A percentile compares a stretch with the other conserved stretches of the same genome.
Conservation (phyloP, 2,113 vertebrate genomes). For the Trachemys scripta region DNA sequence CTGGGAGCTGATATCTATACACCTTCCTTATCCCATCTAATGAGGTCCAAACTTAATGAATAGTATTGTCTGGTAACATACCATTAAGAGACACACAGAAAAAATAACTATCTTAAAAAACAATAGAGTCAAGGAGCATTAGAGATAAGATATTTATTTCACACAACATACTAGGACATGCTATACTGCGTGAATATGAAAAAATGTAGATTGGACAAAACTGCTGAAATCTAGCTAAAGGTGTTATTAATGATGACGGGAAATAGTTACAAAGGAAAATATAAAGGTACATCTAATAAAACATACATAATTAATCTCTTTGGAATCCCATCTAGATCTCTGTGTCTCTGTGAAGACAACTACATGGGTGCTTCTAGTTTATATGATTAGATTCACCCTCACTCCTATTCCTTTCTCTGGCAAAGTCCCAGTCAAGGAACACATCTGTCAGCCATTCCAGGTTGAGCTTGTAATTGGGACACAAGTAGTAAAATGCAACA, state of each 20-base stretch:
- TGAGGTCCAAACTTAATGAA: neutral
- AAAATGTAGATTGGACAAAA: neutral
- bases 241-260: neutral
- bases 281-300: neutral
- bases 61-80: neutral
- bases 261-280: neutral
- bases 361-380: neutral
- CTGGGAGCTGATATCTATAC: neutral
- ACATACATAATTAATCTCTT: neutral
- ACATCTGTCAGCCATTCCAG: neutral
- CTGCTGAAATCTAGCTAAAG: rapidly evolving
- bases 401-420: neutral
- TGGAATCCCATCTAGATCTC: neutral
- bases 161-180: neutral
- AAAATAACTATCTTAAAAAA: neutral
- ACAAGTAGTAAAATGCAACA: neutral
- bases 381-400: neutral
- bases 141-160: neutral
- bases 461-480: neutral
- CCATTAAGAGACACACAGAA: neutral
- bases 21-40: neutral
- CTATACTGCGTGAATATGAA: neutral
- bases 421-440: neutral
- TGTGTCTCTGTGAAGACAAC: neutral
- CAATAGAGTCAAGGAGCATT: neutral